phyloP scores from a whole-genome alignment of 2,797 vertebrate genomes.

The Epinephelus awoara region DNA sequence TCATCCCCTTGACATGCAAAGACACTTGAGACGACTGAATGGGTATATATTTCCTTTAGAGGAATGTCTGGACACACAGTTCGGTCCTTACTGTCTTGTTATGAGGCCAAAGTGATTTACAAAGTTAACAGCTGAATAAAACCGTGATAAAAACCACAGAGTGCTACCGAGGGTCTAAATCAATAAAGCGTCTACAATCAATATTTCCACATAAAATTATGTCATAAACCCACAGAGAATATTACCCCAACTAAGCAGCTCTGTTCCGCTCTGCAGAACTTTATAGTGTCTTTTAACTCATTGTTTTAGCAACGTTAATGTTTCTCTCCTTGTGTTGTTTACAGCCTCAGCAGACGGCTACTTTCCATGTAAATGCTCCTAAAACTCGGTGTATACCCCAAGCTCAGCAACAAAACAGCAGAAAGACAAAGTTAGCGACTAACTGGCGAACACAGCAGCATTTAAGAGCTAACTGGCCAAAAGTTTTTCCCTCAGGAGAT shows the following conservation, averaged over 20 bases:
- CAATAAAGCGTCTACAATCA: not conserved
- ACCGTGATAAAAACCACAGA: not conserved
- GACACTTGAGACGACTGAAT: not conserved
- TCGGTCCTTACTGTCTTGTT: fast-evolving
- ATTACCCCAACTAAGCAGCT: not conserved
- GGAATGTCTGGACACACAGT: not conserved
- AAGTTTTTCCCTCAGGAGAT: not conserved
- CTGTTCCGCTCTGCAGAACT: too few relatives aligned
- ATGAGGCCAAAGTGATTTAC: not conserved
- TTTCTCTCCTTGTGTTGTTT: not conserved
- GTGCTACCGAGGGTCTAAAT: not conserved
- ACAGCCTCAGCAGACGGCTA: not conserved
- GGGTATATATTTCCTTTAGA: not conserved
- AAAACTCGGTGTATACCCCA: not conserved
- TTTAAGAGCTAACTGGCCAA: not conserved
- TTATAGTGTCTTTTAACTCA: too few relatives aligned
- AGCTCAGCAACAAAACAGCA: not conserved
- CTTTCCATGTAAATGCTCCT: not conserved
- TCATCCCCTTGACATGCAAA: not conserved
- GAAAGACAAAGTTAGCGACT: not conserved
- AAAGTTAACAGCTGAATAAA: not conserved
- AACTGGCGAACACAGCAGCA: too few relatives aligned
- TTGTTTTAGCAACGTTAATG: too few relatives aligned
- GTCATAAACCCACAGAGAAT: not conserved
- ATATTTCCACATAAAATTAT: not conserved